Conservation (phyloP, 2,888 invertebrate species). For the Ethmia dodecea region DNA sequence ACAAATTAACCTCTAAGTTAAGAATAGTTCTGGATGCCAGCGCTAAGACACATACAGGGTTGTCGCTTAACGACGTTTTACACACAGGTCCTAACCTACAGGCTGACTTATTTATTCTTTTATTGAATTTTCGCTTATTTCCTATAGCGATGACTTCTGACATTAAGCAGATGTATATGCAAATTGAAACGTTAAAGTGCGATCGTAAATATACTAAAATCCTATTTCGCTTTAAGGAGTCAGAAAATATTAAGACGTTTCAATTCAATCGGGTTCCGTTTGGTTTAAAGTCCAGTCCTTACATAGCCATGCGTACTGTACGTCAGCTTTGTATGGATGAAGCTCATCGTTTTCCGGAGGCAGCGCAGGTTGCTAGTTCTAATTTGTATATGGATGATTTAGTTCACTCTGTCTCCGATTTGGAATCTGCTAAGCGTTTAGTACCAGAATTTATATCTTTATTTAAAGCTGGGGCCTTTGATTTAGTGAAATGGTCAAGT, state of each 20-base stretch:
- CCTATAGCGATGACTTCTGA: constrained; percentile 1
- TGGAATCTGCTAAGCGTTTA: constrained; percentile 7
- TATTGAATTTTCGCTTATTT: constrained; percentile 3
- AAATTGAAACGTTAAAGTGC: neutral
- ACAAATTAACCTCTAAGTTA: constrained; percentile 4
- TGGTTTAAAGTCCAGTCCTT: constrained; percentile 14
- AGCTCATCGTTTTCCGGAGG: constrained; percentile 3
- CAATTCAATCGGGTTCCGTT: constrained; percentile 15
- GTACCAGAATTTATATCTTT: constrained; percentile 7
- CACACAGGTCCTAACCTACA: constrained; percentile 3
- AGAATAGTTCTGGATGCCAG: constrained; percentile 9
- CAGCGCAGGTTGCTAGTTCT: neutral
- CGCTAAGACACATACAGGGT: neutral
- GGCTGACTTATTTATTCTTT: constrained; percentile 1
- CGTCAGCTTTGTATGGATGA: constrained; percentile 11
- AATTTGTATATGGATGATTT: constrained; percentile 14
- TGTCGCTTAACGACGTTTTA: constrained; percentile 3
- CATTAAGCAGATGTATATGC: constrained; percentile 4
- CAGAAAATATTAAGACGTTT: constrained; percentile 5
- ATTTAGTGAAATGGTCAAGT: constrained; percentile 15
- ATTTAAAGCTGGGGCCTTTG: constrained; percentile 13
- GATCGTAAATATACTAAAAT: constrained; percentile 13
- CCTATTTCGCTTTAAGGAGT: constrained; percentile 10
- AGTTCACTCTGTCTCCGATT: constrained; percentile 8
- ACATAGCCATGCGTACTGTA: constrained; percentile 11